Conservation (phyloP, 2,113 vertebrate genomes). For the Callocephalon fimbriatum region DNA sequence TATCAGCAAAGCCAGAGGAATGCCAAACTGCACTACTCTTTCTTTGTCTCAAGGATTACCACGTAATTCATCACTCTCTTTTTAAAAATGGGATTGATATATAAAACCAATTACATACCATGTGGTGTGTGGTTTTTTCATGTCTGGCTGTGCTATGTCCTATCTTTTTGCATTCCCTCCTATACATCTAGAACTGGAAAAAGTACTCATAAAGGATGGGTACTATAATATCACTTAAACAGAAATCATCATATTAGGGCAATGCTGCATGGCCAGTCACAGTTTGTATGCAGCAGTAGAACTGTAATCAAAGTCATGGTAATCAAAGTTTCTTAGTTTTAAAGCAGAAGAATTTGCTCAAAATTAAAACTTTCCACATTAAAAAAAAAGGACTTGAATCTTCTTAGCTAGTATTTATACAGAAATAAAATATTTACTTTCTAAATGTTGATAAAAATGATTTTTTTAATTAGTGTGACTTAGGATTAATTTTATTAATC, state of each 20-base stretch:
- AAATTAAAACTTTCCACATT: background rate
- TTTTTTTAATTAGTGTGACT: background rate
- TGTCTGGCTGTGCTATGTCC: background rate
- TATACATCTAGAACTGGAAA: background rate
- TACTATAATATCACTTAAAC: background rate
- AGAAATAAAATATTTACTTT: background rate
- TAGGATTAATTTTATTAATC: background rate
- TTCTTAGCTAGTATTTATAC: background rate
- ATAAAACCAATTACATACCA: background rate
- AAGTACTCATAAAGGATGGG: background rate
- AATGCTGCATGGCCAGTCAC: background rate
- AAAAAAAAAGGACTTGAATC: background rate
- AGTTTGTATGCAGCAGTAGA: background rate
- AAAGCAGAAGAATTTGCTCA: background rate
- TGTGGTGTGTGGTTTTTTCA: background rate
- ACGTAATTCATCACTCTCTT: background rate
- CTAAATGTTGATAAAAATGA: background rate
- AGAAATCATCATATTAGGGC: background rate
- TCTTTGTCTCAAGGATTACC: background rate
- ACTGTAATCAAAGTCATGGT: background rate
- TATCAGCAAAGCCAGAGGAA: background rate
- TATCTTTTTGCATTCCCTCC: background rate
- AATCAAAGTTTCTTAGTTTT: background rate
- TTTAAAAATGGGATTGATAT: background rate
- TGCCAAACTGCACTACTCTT: background rate